These are phyloP conservation scores for Apistogramma diplotaenia DNA, from an alignment of 2,113 vertebrate species.

Conservation along the genomic window DNA sequence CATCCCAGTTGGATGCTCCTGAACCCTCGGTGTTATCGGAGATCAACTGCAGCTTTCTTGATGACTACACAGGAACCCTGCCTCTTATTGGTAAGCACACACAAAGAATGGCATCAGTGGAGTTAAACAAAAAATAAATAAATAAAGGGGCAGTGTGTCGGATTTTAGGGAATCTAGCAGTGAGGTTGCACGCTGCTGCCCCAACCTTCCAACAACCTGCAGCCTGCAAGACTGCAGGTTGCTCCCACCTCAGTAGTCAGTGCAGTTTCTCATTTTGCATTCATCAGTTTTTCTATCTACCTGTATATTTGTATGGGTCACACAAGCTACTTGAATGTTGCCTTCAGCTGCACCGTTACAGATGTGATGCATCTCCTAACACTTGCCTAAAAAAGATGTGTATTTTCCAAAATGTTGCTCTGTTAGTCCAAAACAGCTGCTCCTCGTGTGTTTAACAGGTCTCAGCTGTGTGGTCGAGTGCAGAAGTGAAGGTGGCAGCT, in stretches of 20 bases:
- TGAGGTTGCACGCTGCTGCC: background rate
- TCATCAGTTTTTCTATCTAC: too few species aligned
- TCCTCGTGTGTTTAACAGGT: conserved; percentile 49
- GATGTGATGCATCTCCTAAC: background rate
- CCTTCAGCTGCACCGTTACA: background rate
- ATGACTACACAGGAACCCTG: conserved; percentile 15
- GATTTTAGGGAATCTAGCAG: too few species aligned
- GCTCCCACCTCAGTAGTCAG: background rate
- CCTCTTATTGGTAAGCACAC: conserved; percentile 63
- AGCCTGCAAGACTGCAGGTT: too few species aligned
- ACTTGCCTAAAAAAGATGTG: background rate
- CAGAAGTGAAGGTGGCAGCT: conserved; percentile 41
- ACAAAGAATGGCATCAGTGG: background rate
- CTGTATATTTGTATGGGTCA: too few species aligned
- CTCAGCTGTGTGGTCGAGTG: conserved; percentile 60
- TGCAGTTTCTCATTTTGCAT: background rate
- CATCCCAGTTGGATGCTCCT: background rate
- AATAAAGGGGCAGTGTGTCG: background rate
- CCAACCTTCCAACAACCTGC: too few species aligned
- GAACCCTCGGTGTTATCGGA: background rate
- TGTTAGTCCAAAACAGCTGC: too few species aligned
- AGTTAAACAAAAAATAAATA: background rate
- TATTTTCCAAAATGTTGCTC: background rate
- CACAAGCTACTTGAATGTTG: background rate
- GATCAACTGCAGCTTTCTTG: background rate